Percentiles rank a stretch among this genome's conserved stretches.
Conservation (phyloP, 2,888 invertebrate species). For the Thelaira solivaga region DNA sequence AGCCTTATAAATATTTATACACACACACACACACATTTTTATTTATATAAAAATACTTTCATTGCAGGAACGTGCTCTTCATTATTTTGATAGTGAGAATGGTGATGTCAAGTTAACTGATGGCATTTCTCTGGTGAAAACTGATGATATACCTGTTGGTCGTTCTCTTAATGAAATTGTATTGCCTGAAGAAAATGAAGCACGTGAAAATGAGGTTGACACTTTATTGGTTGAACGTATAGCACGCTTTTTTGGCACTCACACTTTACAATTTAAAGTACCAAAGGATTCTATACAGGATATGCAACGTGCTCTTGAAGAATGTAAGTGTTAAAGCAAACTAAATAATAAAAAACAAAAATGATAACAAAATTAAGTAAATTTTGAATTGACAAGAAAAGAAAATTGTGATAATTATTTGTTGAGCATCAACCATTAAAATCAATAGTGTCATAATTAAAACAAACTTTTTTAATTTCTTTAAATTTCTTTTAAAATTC, state of each 20-base stretch:
- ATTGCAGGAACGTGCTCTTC: conserved; percentile 83
- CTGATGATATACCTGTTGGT: conserved; percentile 79
- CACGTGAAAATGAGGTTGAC: conserved; percentile 85
- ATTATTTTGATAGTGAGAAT: conserved; percentile 82
- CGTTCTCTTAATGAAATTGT: conserved; percentile 82
- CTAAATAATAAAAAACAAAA: too few species aligned
- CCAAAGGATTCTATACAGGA: conserved; percentile 85
- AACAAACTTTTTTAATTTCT: too few species aligned
- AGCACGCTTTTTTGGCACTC: conserved; percentile 85
- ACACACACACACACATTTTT: too few species aligned
- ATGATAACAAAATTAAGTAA: not conserved
- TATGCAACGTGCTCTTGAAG: conserved; percentile 87
- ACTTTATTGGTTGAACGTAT: conserved; percentile 85
- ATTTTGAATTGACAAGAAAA: not conserved
- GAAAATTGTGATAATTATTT: not conserved
- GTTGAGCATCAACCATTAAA: too few species aligned
- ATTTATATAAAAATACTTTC: not conserved
- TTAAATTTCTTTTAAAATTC: too few species aligned
- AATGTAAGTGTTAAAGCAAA: conserved; percentile 80
- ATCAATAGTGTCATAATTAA: too few species aligned
- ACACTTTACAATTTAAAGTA: conserved; percentile 88
- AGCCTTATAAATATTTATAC: too few species aligned
- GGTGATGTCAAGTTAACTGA: conserved; percentile 81
- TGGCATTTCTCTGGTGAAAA: conserved; percentile 80
- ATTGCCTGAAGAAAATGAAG: conserved; percentile 84